These are phyloP conservation scores for Stigmatopora argus DNA, from an alignment of 2,113 vertebrate genomes.

Conservation along the genomic window DNA sequence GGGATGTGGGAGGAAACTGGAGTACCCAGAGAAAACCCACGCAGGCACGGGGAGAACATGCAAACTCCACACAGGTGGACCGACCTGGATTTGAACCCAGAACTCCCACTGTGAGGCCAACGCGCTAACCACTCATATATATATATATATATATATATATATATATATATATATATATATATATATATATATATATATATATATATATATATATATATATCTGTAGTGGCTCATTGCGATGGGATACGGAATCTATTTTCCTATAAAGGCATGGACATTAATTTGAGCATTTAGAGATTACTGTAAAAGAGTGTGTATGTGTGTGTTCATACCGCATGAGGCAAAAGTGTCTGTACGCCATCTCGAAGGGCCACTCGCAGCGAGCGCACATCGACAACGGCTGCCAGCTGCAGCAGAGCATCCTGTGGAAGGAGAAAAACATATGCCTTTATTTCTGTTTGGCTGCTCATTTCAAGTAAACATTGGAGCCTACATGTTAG, in stretches of 20 bases:
- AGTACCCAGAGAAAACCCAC: no score
- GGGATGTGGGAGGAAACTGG: no score
- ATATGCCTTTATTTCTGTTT: slow-evolving; percentile 38
- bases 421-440: slow-evolving; percentile 71
- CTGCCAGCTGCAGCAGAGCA: slow-evolving; percentile 79
- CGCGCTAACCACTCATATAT: no score
- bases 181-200: no score
- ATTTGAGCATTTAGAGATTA: not conserved
- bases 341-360: slow-evolving; percentile 74
- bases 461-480: slow-evolving; percentile 36
- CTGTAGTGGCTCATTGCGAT: not conserved
- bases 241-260: slow-evolving; percentile 8
- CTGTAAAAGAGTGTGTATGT: not conserved
- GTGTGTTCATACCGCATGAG: slow-evolving; percentile 58
- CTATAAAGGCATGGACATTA: slow-evolving; percentile 10
- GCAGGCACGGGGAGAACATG: no score
- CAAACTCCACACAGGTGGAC: no score
- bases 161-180: no score
- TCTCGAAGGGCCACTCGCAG: slow-evolving; percentile 76
- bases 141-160: no score
- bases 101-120: no score
- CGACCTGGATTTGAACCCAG: no score
- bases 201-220: no score
- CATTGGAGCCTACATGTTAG: slow-evolving; percentile 15
- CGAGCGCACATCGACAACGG: slow-evolving; percentile 64